These are phyloP conservation scores for Tamias sibiricus DNA, from an alignment of 2,113 vertebrate genomes.

Conservation along the genomic window DNA sequence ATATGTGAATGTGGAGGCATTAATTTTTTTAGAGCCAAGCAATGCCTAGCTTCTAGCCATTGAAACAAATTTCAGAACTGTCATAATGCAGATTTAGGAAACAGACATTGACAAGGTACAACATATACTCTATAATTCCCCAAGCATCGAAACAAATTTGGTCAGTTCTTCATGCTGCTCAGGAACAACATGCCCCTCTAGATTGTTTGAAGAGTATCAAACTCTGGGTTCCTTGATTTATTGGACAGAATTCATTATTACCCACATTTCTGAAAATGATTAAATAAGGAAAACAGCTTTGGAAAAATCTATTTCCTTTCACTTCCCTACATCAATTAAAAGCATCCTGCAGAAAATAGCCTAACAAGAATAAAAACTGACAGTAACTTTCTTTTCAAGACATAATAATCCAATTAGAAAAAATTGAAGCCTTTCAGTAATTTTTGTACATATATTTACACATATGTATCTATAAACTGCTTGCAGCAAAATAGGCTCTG, in stretches of 20 bases:
- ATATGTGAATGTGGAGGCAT: slow-evolving; percentile 52
- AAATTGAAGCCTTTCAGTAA: slow-evolving; percentile 70
- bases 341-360: slow-evolving; percentile 78
- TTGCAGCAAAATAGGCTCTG: slow-evolving; percentile 84
- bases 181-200: slow-evolving; percentile 52
- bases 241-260: slow-evolving; percentile 31
- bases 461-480: slow-evolving; percentile 80
- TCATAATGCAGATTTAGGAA: slow-evolving; percentile 32
- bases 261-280: slow-evolving; percentile 60
- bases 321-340: slow-evolving; percentile 66
- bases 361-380: slow-evolving; percentile 79
- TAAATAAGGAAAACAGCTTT: slow-evolving; percentile 62
- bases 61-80: slow-evolving; percentile 54
- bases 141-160: slow-evolving; percentile 15
- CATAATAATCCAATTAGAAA: slow-evolving; percentile 79
- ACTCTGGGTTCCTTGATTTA: slow-evolving; percentile 50
- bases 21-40: slow-evolving; percentile 62
- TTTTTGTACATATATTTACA: slow-evolving; percentile 82
- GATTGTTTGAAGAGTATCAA: slow-evolving; percentile 20
- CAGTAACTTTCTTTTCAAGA: slow-evolving; percentile 78
- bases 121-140: slow-evolving; percentile 30
- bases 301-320: slow-evolving; percentile 68
- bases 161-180: slow-evolving; percentile 64
- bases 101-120: slow-evolving; percentile 38
- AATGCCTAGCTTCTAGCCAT: slow-evolving; percentile 57